Conservation (phyloP, 2,888 invertebrate species). For the Noctua fimbriata region DNA sequence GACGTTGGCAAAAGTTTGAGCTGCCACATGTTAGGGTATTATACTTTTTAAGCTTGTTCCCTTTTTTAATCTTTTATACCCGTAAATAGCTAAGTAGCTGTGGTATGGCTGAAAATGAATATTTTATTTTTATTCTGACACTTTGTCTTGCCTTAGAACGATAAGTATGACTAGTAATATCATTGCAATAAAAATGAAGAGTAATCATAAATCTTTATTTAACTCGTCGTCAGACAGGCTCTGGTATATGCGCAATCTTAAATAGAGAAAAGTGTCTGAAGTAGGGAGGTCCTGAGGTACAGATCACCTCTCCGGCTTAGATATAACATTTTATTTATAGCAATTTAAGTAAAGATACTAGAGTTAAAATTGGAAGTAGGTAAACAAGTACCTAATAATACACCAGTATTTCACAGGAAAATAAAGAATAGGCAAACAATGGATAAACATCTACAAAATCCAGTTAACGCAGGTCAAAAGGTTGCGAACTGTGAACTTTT, state of each 20-base stretch:
- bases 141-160: not conserved
- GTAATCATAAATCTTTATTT: too few species aligned
- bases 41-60: constrained; percentile 41
- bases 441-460: not conserved
- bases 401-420: not conserved
- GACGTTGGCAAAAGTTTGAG: constrained; percentile 40
- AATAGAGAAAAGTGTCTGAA: too few species aligned
- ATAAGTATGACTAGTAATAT: not conserved
- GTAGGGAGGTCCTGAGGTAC: too few species aligned
- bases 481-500: not conserved
- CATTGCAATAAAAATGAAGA: not conserved
- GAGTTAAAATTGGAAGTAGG: too few species aligned
- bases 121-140: too few species aligned
- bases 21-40: constrained; percentile 21
- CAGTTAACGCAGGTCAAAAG: not conserved
- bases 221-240: too few species aligned
- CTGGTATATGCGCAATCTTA: too few species aligned
- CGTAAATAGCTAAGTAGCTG: constrained; percentile 7
- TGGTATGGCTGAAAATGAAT: not conserved
- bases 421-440: not conserved
- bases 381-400: not conserved
- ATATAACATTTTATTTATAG: too few species aligned
- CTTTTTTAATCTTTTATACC: constrained; percentile 2
- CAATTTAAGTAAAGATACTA: too few species aligned
- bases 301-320: too few species aligned